Evolutionary conservation across 2,888 invertebrate genomes (phyloP), one percentile per base, ranked within the genome.

Genomic region (Elmis aenea): DNA sequence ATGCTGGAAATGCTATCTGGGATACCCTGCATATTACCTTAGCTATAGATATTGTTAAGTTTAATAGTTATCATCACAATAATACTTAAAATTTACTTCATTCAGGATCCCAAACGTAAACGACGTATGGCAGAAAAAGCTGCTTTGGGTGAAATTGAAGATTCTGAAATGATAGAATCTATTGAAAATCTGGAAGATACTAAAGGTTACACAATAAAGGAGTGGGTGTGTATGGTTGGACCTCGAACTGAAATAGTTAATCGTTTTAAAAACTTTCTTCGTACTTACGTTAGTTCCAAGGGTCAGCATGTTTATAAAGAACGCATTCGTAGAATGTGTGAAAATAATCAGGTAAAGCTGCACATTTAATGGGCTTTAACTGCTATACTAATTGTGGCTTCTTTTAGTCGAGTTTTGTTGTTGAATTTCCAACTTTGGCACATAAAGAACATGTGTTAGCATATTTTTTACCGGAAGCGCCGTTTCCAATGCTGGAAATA

Each of bases 111-210:
- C 1, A 64, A 73, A 26, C 66, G 75, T 1, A 88, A 89, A 53
- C 72, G 87, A 5, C 76, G 87, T 4, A 76, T 83, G 29, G 94
- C 91, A 1, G 93, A 95, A 64, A 85, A 88, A 58, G 91, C 93
- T 1, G 92, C 92, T 0, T 77, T 79, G 41, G 89, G 85, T 1
- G 79, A 81, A 24, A 73, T 82, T 5, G 88, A 85, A 34, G 85
- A 86, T 53, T 16, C 34, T 1, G 56, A 56, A 16, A 51, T 55
- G 54, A 83, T 93, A 25, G 96, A 97, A 69, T 91, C 94, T 34
- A 95, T 99, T 46, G 97, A 99, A 66, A 97, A 96, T 69, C 71
- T 99, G 16, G 97, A 97, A 64, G 97, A 99, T 57, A 95, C 94
- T 3, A 93, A 95, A 62, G 99, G 97, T 0, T 85, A 95, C 61